These are phyloP conservation scores for Stratiomys singularior DNA, from an alignment of 2,888 invertebrate genomes.

Conservation along the genomic window DNA sequence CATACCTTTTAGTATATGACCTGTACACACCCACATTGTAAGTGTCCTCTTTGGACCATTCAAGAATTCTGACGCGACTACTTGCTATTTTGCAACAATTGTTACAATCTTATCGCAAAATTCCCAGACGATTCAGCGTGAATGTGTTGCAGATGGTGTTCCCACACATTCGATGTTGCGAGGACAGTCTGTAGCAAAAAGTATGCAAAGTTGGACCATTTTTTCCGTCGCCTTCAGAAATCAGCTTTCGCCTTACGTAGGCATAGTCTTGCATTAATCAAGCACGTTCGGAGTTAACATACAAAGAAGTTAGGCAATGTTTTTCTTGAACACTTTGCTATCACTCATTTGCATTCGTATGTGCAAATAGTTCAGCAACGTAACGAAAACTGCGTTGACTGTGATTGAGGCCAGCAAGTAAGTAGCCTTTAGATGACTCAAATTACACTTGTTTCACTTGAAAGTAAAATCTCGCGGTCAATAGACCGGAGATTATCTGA, in stretches of 20 bases:
- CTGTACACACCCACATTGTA: background rate
- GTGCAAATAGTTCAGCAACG: background rate
- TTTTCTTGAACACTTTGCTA: too few relatives aligned
- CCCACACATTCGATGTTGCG: too few relatives aligned
- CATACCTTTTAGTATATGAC: background rate
- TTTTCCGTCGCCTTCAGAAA: too few relatives aligned
- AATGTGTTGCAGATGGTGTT: background rate
- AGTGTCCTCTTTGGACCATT: background rate
- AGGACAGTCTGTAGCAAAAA: too few relatives aligned
- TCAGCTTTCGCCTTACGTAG: too few relatives aligned
- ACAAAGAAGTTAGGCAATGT: too few relatives aligned
- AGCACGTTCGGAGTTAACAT: too few relatives aligned
- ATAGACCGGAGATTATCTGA: background rate
- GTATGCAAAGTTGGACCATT: too few relatives aligned
- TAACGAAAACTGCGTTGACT: slow-evolving; percentile 1
- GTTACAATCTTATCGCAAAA: slow-evolving; percentile 35
- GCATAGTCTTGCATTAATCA: too few relatives aligned
- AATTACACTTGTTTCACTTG: slow-evolving; percentile 20
- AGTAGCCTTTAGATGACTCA: background rate
- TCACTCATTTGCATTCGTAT: background rate
- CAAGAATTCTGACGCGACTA: background rate
- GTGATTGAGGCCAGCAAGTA: slow-evolving; percentile 19
- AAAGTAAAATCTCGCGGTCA: slow-evolving; percentile 6
- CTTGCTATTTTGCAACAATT: background rate
- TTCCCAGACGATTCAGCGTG: slow-evolving; percentile 22